Base-by-base conservation (phyloP, 35 echinoderm and acorn worm genomes). In the Ophioderma brevispina region DNA sequence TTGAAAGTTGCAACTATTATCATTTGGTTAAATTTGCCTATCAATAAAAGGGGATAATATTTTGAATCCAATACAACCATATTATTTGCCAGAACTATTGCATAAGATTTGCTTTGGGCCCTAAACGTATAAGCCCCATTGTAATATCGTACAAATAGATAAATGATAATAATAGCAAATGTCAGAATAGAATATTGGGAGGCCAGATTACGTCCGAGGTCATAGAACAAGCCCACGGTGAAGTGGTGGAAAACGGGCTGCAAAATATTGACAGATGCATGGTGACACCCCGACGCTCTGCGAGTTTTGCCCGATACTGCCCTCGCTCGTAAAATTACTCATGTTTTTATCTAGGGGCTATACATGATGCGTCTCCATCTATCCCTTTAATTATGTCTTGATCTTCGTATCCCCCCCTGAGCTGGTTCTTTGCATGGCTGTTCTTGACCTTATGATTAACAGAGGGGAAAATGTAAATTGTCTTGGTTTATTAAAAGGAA, bases 311-410 rank as follows among this genome's bases (percentile, higher is more conserved):
- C 59, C 59, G 1, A 25, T 13, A 3, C 10, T 70, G 10, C 10
- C 59, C 59, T 70, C 59, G 28, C n/a, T 70, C 59, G 59, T 70
- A 70, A 70, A 70, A 70, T 70, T 70, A 70, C 59, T 70, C 59
- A 70, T 70, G 59, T 70, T 15, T 70, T 70, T 70, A 18, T 70
- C 59, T 30, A 25, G 1, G 59, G 59, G 59, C 59, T 18, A 70
- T 70, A 70, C 59, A 70, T 15, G 59, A 70, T 30, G 59, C 59
- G 15, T 70, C 59, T 70, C n/a, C 59, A 25, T 70, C 59, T 70
- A 70, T 70, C 59, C 28, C 4, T 25, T 70, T 70, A 70, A 70
- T 70, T 70, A 70, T 70, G 59, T 70, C 59, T 18, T 70, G 59
- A 70, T 70, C 59, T 25, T 25, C 10, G 28, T 15, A 70, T 15